These are phyloP conservation scores for Philaethria dido DNA, from an alignment of 2,888 invertebrate species.

Conservation along the genomic window DNA sequence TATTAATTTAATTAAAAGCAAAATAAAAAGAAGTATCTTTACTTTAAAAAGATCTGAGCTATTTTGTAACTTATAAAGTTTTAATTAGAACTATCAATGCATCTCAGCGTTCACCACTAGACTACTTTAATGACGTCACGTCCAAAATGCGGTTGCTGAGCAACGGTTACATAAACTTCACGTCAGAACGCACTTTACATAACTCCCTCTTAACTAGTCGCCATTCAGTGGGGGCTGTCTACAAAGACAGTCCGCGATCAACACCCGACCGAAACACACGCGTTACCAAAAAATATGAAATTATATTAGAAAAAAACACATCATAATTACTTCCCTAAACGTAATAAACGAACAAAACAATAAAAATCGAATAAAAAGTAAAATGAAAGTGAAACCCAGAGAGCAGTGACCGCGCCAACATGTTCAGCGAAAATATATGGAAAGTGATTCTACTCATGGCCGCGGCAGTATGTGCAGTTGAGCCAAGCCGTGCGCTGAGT, in stretches of 20 bases:
- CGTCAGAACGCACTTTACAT: constrained; percentile 53
- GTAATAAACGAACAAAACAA: constrained; percentile 26
- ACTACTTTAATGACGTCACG: constrained; percentile 42
- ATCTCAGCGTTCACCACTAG: constrained; percentile 18
- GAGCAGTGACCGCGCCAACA: constrained; percentile 77
- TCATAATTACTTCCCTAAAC: constrained; percentile 20
- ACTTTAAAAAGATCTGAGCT: too few species aligned
- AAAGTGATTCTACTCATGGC: constrained; percentile 75
- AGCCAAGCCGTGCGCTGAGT: constrained; percentile 73
- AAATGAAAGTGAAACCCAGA: constrained; percentile 76
- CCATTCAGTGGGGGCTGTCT: constrained; percentile 48
- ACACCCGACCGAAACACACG: constrained; percentile 50
- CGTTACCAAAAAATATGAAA: constrained; percentile 53
- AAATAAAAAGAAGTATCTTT: too few species aligned
- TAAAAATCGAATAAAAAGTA: constrained; percentile 49
- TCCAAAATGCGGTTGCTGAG: constrained; percentile 49
- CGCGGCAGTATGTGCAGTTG: constrained; percentile 65
- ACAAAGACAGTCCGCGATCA: constrained; percentile 51
- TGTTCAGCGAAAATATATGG: constrained; percentile 78
- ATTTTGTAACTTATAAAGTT: neutral
- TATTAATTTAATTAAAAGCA: too few species aligned
- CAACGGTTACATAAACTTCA: constrained; percentile 54
- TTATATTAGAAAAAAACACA: constrained; percentile 41
- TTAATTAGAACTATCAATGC: neutral
- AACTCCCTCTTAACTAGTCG: constrained; percentile 46